Evolutionary conservation across 2,797 vertebrate species (phyloP), one percentile per base, ranked within the genome.

Genomic region (Tarsius wallacei): DNA sequence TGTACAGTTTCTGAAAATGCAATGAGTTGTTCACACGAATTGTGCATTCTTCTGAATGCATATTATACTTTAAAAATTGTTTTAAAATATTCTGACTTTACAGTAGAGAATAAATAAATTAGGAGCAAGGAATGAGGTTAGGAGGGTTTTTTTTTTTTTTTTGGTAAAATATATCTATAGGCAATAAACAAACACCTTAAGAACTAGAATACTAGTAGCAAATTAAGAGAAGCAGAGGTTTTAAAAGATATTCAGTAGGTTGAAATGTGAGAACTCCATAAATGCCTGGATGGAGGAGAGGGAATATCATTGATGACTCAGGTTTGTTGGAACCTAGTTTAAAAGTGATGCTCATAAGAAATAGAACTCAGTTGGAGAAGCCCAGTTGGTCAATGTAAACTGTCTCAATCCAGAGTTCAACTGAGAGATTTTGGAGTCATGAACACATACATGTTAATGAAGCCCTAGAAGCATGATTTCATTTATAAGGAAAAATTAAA

Each of bases 381-480:
- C 2, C 51, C 59, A 81, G 21, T 14, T 74, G 74, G 53, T 10
- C 70, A 71, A 73, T 73, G 71, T 82, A 70, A 82, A 24, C 8
- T 76, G 59, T 42, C 42, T 42, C 42, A 42, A 42, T 42, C 42
- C 42, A 33, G 26, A 66, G 49, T n/a, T 74, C 57, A 84, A 42
- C 42, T 42, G 42, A 42, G 42, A 49, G 51, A 81, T 86, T 80
- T 4, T 70, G 28, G 31, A 87, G 10, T 91, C 53, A 70, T 47
- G 80, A 80, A 78, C n/a, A 90, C 12, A 53, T 2, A 80, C 15
- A 88, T 73, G 7, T 28, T 91, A 96, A 80, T 31, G 73, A 73
- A 28, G 31, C 47, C 55, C 24, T 51, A 3, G 21, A 57, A 66
- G 17, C 42, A 89, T 74, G 33, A 91, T 28, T 78, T 91, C 55